Percentiles rank a stretch among this genome's conserved stretches.
phyloP scores from a whole-genome alignment of 2,113 vertebrate genomes.

The Corythaixoides concolor region DNA sequence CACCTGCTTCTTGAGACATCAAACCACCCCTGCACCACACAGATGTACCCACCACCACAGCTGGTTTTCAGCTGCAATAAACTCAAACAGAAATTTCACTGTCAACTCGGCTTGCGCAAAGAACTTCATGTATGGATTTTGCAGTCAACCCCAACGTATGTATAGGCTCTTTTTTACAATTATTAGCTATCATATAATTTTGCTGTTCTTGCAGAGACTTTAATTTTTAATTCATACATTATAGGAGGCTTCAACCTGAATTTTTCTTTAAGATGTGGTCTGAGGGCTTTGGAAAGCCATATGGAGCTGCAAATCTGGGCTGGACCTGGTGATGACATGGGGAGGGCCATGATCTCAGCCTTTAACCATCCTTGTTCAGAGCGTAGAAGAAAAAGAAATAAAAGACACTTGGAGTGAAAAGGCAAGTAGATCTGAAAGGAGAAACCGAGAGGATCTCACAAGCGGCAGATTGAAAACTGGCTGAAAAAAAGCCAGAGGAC shows the following conservation, averaged over 20 bases:
- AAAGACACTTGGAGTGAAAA: not conserved
- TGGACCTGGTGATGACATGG: not conserved
- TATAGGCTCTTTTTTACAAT: not conserved
- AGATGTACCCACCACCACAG: not conserved
- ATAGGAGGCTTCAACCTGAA: not conserved
- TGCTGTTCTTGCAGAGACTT: not conserved
- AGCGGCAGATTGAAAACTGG: not conserved
- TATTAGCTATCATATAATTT: not conserved
- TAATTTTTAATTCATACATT: not conserved
- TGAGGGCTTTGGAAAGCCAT: not conserved
- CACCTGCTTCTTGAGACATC: not conserved
- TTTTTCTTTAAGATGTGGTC: not conserved
- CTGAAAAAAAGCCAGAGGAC: not conserved
- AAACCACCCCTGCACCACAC: rapidly evolving
- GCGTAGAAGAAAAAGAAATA: not conserved
- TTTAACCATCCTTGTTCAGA: not conserved
- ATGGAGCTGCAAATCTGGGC: rapidly evolving
- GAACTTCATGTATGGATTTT: not conserved
- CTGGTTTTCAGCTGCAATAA: not conserved
- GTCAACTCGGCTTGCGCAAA: not conserved
- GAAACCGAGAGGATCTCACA: not conserved
- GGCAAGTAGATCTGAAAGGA: not conserved
- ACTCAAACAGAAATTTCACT: not conserved
- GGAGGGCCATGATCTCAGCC: not conserved
- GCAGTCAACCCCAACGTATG: not conserved